phyloP scores from a whole-genome alignment of 2,888 invertebrate genomes.

The Cecidostiba fungosa region DNA sequence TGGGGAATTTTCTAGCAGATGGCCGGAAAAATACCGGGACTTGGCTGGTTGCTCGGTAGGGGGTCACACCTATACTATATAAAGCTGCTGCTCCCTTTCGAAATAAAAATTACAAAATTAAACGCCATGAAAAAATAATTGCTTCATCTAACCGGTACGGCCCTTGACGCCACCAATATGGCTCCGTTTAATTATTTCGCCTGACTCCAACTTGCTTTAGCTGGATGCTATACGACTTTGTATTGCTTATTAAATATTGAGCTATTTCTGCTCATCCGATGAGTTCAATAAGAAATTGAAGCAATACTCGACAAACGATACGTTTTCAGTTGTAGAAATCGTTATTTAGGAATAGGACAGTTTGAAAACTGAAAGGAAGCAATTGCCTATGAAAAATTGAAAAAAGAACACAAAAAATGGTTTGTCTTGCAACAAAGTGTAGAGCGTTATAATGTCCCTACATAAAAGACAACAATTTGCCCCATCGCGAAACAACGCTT shows the following conservation, averaged over 20 bases:
- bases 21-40: constrained; percentile 55
- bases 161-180: neutral
- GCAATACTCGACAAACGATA: no score
- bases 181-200: neutral
- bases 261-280: neutral
- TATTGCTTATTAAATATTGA: neutral
- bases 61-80: neutral
- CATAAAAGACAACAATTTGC: constrained; percentile 50
- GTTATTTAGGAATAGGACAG: neutral
- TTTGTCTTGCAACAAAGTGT: neutral
- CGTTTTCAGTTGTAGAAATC: neutral
- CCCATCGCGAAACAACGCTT: neutral
- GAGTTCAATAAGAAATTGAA: neutral
- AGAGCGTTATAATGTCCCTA: neutral
- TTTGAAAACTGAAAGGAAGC: neutral
- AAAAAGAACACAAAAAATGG: neutral
- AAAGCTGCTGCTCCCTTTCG: neutral
- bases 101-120: constrained; percentile 31
- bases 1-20: constrained; percentile 62
- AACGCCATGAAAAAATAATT: constrained; percentile 2
- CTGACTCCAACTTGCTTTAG: neutral
- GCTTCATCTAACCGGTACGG: neutral
- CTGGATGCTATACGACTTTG: neutral
- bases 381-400: neutral
- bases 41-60: neutral